Evolutionary conservation across 2,113 vertebrate species (phyloP).

Genomic region (Bucco capensis): DNA sequence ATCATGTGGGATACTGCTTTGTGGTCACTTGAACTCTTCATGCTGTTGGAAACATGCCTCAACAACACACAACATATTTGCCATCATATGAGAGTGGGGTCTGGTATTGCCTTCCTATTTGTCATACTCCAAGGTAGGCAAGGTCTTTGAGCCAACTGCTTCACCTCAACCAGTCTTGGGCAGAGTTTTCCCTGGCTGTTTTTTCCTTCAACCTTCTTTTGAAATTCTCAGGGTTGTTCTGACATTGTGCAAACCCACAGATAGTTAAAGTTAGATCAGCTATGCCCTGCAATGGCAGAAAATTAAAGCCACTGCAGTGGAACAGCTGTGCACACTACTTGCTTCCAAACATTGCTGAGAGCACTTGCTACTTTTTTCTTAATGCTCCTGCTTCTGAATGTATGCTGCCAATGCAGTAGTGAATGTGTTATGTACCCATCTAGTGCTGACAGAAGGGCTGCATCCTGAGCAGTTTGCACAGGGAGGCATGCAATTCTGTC

Average conservation of each 20-base stretch:
- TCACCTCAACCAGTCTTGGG: accelerated
- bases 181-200: not conserved
- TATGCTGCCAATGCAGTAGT: not conserved
- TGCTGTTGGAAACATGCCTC: not conserved
- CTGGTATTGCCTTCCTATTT: not conserved
- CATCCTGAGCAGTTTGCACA: not conserved
- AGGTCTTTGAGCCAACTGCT: not conserved
- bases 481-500: not conserved
- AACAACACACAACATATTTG: not conserved
- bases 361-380: not conserved
- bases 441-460: not conserved
- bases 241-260: not conserved
- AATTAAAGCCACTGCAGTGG: not conserved
- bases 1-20: not conserved
- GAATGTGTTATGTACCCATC: not conserved
- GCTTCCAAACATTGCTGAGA: not conserved
- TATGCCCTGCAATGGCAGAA: not conserved
- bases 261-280: not conserved
- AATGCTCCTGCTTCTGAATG: not conserved
- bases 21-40: not conserved
- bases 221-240: not conserved
- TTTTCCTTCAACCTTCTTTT: not conserved
- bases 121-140: not conserved
- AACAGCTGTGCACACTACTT: not conserved
- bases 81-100: not conserved